These are phyloP conservation scores for Rhagologus leucostigma DNA, from an alignment of 2,113 vertebrate species.

Conservation along the genomic window DNA sequence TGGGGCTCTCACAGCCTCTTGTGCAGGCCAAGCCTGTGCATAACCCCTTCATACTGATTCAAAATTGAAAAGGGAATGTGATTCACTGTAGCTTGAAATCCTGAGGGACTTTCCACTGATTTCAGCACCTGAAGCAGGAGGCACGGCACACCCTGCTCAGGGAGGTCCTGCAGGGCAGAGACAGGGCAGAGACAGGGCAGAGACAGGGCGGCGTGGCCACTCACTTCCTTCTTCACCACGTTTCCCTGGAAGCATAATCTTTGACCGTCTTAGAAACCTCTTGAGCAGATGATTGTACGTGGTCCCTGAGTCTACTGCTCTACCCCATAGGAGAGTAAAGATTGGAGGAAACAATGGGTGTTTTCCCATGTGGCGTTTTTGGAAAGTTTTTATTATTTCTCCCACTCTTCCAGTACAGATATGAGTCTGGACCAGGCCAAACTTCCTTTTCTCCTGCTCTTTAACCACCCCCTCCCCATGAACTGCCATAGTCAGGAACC, in stretches of 20 bases:
- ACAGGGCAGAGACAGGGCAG: neutral
- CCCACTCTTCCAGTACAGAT: neutral
- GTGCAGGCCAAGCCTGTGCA: rapidly evolving
- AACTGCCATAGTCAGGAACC: neutral
- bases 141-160: neutral
- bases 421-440: neutral
- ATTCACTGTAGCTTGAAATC: neutral
- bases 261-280: neutral
- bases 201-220: neutral
- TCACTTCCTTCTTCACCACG: rapidly evolving
- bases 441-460: neutral
- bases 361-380: neutral
- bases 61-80: neutral
- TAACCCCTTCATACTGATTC: neutral
- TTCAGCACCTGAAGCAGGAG: neutral
- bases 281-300: rapidly evolving
- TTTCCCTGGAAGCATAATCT: neutral
- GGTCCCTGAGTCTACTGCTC: neutral
- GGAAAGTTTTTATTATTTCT: neutral
- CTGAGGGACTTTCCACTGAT: neutral
- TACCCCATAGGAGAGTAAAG: neutral
- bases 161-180: neutral
- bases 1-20: neutral
- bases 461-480: neutral
- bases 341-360: neutral